A percentile compares a stretch with the other conserved stretches of the same genome.
phyloP scores from a whole-genome alignment of 1,140 invertebrate species.

The Cotesia chilonis region DNA sequence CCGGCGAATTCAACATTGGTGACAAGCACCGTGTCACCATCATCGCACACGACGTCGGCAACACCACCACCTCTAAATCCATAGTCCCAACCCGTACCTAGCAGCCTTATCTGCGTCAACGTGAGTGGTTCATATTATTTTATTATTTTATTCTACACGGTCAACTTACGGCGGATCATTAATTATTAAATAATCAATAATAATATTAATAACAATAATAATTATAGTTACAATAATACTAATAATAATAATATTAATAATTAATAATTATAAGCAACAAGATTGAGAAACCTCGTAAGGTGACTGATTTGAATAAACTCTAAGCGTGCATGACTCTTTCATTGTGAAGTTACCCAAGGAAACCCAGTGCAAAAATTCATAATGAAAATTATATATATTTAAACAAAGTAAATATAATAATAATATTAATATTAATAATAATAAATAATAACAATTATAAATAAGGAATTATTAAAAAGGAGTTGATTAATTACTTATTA shows the following conservation, averaged over 20 bases:
- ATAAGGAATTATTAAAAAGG: too few species aligned
- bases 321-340: slow-evolving; percentile 10
- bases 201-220: slow-evolving; percentile 1
- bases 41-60: slow-evolving; percentile 60
- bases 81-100: slow-evolving; percentile 59
- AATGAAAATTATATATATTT: background rate
- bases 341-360: slow-evolving; percentile 10
- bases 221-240: too few species aligned
- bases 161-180: slow-evolving; percentile 15
- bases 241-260: background rate
- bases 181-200: slow-evolving; percentile 13
- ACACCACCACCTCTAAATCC: slow-evolving; percentile 66
- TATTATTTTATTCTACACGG: slow-evolving; percentile 13
- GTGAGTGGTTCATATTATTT: slow-evolving; percentile 33
- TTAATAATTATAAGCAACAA: too few species aligned
- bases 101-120: slow-evolving; percentile 25
- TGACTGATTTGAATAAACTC: slow-evolving; percentile 11
- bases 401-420: background rate
- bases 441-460: too few species aligned
- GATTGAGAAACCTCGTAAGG: slow-evolving; percentile 3
- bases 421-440: too few species aligned
- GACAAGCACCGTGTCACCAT: slow-evolving; percentile 51
- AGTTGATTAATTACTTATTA: too few species aligned
- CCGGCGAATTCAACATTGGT: slow-evolving; percentile 57
- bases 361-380: slow-evolving; percentile 7